These are phyloP conservation scores for Cercopithecus neglectus DNA, from an alignment of 2,797 vertebrate species.

Conservation along the genomic window DNA sequence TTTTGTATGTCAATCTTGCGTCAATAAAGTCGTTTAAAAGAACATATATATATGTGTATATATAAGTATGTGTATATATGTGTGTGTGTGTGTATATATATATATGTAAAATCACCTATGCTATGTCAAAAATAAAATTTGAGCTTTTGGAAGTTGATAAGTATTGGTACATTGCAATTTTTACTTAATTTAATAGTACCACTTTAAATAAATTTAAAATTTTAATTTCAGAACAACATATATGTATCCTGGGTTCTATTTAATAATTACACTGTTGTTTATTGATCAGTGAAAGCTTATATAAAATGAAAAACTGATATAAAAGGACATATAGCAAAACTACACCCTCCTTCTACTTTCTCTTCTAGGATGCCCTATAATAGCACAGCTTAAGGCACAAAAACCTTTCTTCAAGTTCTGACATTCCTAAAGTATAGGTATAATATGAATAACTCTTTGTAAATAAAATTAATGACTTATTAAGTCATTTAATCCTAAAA, in stretches of 20 bases:
- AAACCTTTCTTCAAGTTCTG: not conserved
- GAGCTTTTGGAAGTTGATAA: not conserved
- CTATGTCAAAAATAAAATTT: not conserved
- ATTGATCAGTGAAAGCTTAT: not conserved
- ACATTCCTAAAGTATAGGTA: not conserved
- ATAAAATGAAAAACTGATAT: not conserved
- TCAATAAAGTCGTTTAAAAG: not conserved
- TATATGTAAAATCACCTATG: not conserved
- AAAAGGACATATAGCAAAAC: not conserved
- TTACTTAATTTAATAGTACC: not conserved
- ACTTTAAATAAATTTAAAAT: constrained; percentile 42
- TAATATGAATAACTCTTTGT: not conserved
- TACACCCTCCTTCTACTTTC: not conserved
- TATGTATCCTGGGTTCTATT: not conserved
- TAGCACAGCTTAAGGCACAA: not conserved
- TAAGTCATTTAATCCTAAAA: constrained; percentile 6
- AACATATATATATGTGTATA: not conserved
- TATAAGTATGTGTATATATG: too few relatives aligned
- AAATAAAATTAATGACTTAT: not conserved
- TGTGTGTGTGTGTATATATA: rapidly evolving
- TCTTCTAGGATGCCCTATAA: not conserved
- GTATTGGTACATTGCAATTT: not conserved
- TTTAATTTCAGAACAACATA: not conserved
- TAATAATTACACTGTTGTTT: not conserved
- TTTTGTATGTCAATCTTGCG: not conserved